Conservation (phyloP, 2,888 invertebrate species). For the Harpagoxenus sublaevis region DNA sequence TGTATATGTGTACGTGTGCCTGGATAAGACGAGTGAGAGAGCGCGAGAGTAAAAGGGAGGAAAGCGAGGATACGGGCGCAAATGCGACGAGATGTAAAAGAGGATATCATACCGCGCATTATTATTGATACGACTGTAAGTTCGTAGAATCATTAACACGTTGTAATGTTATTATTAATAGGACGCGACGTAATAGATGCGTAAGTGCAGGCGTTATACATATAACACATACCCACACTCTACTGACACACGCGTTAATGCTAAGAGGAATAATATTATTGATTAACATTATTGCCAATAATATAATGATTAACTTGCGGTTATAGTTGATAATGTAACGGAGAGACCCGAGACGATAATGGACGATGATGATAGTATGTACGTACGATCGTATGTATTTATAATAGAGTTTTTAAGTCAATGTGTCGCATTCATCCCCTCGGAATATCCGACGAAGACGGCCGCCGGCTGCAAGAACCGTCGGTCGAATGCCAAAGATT, state of each 20-base stretch:
- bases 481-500: conserved; percentile 72
- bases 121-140: conserved; percentile 78
- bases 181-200: conserved; percentile 61
- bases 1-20: neutral
- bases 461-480: conserved; percentile 34
- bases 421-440: conserved; percentile 56
- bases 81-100: conserved; percentile 47
- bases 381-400: conserved; percentile 77
- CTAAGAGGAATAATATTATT: conserved; percentile 69
- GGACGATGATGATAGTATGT: conserved; percentile 60
- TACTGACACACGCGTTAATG: conserved; percentile 59
- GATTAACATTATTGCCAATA: conserved; percentile 79
- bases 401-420: conserved; percentile 78
- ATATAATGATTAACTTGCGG: conserved; percentile 74
- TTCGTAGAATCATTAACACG: conserved; percentile 79
- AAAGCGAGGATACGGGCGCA: conserved; percentile 25
- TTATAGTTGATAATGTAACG: conserved; percentile 78
- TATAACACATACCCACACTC: conserved; percentile 9
- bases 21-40: neutral
- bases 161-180: conserved; percentile 78
- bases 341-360: conserved; percentile 64
- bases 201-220: conserved; percentile 26
- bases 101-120: conserved; percentile 75
- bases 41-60: conserved; percentile 20
- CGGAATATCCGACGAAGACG: conserved; percentile 59